These are phyloP conservation scores for Pleuronectes platessa DNA, from an alignment of 2,113 vertebrate genomes.

Conservation along the genomic window DNA sequence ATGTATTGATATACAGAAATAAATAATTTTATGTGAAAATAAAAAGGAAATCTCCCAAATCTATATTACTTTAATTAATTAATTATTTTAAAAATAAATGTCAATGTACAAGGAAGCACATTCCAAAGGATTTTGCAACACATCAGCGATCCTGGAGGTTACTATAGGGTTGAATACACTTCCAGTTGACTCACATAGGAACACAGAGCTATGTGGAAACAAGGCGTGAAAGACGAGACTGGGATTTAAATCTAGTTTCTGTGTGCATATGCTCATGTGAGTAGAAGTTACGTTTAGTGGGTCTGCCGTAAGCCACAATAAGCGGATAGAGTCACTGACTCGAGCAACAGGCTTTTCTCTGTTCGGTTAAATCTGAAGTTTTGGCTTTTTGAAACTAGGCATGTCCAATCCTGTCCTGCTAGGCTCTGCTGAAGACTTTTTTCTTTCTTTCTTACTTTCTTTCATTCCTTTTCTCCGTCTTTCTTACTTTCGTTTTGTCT, in stretches of 20 bases:
- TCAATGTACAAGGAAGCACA: too few relatives aligned
- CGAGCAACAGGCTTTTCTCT: conserved; percentile 48
- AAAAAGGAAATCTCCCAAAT: too few relatives aligned
- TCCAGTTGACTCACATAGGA: neutral
- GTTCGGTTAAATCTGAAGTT: conserved; percentile 49
- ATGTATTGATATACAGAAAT: too few relatives aligned
- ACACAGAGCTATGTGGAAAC: neutral
- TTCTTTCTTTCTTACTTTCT: neutral
- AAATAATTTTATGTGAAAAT: too few relatives aligned
- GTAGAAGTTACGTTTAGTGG: conserved; percentile 27
- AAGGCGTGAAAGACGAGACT: neutral
- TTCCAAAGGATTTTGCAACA: too few relatives aligned
- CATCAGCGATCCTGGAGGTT: too few relatives aligned
- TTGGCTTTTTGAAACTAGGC: conserved; percentile 21
- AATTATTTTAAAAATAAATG: too few relatives aligned
- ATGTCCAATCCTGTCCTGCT: conserved; percentile 35
- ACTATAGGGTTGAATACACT: too few relatives aligned
- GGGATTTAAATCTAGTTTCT: neutral
- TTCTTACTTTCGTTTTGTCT: neutral
- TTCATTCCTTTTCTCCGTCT: neutral
- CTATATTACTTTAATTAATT: too few relatives aligned
- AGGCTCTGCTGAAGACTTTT: neutral
- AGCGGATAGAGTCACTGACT: conserved; percentile 51
- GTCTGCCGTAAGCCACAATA: conserved; percentile 30
- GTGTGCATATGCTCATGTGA: conserved; percentile 1